Base-by-base conservation (phyloP, 37 sponge, comb jelly and placozoan genomes). In the Dysidea cf. avara region DNA sequence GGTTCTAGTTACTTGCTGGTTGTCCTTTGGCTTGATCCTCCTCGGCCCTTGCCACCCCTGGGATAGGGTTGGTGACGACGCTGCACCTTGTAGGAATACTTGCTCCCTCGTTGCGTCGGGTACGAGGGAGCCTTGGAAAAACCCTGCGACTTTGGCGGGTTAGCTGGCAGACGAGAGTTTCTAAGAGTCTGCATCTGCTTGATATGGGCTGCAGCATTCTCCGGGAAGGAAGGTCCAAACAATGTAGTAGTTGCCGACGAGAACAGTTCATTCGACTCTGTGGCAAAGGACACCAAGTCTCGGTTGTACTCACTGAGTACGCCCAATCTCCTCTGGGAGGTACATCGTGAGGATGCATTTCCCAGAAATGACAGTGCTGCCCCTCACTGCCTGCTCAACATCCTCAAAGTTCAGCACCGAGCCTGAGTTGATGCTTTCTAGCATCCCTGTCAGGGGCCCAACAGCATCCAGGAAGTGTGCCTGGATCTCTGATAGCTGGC, bases 391-490 rank as follows among this genome's bases (percentile, higher is more conserved):
- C n/a, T 16, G 24, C 13, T 24, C 16, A 49, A 49, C 16, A 16
- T 49, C 52, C 16, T 49, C 52, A 13, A 49, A 13, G n/a, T n/a
- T n/a, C n/a, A n/a, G n/a, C n/a, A n/a, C n/a, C n/a, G n/a, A n/a
- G n/a, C n/a, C n/a, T n/a, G n/a, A n/a, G n/a, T n/a, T n/a, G n/a
- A n/a, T n/a, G n/a, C n/a, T 49, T 35, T 78, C 79, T 24, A 78
- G 61, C 1, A 68, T 40, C 20, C 36, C 1, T 22, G 68, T 66
- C 11, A 77, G 14, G 9, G 69, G 79, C 32, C 49, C 69, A 22
- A 68, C 50, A 28, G 79, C 36, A 26, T 68, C 69, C 50, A 78
- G 61, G 24, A 57, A n/a, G n/a, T n/a, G n/a, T n/a, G n/a, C n/a
- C n/a, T n/a, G n/a, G n/a, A n/a, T n/a, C n/a, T n/a, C n/a, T n/a